Conservation (phyloP, 2,797 vertebrate species). For the Rhinatrema bivittatum region DNA sequence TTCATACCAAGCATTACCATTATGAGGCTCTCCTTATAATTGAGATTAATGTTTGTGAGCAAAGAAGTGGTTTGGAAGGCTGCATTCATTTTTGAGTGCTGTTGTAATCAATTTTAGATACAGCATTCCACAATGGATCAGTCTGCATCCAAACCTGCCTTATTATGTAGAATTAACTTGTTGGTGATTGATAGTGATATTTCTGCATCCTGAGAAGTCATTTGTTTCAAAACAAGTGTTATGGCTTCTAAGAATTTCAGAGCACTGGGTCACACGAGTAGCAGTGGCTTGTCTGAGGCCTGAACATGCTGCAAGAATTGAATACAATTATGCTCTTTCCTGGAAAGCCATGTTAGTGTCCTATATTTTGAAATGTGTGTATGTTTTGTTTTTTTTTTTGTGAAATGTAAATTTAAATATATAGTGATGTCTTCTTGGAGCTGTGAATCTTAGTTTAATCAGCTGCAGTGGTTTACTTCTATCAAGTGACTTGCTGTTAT, state of each 20-base stretch:
- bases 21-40: constrained; percentile 63
- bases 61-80: constrained; percentile 62
- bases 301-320: constrained; percentile 17
- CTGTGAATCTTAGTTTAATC: no score
- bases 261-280: constrained; percentile 23
- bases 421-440: background rate
- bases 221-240: constrained; percentile 65
- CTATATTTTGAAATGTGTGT: no score
- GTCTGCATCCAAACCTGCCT: constrained; percentile 61
- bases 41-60: constrained; percentile 66
- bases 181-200: constrained; percentile 68
- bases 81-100: constrained; percentile 67
- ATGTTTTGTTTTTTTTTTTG: no score
- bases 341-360: background rate
- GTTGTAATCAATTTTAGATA: constrained; percentile 68
- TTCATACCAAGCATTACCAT: constrained; percentile 57
- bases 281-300: constrained; percentile 22
- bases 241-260: constrained; percentile 26
- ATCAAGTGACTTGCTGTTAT: no score
- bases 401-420: no score
- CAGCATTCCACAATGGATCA: constrained; percentile 59
- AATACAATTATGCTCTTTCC: background rate
- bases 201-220: constrained; percentile 54
- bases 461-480: no score
- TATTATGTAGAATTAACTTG: constrained; percentile 73